Percentiles rank a stretch among this genome's conserved stretches.
Conservation (phyloP, 92 coral and sea anemone genomes). For the Parazoanthus darwini region DNA sequence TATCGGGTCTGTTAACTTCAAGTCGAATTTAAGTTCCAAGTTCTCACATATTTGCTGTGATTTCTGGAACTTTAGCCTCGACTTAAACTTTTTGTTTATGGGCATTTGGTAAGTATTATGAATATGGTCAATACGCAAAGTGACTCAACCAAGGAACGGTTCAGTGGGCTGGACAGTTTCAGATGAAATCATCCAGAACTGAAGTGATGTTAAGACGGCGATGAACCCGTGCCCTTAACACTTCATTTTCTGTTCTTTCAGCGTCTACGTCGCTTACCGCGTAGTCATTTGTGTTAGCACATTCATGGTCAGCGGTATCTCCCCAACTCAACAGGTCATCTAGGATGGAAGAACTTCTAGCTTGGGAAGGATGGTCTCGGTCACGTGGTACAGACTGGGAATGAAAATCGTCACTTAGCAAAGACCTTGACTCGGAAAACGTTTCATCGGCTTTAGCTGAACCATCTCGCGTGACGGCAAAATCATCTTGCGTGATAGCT, state of each 20-base stretch:
- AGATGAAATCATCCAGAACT: conserved; percentile 30
- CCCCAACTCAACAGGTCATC: conserved; percentile 20
- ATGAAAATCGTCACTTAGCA: background rate
- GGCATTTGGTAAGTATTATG: too few relatives aligned
- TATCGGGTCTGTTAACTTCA: too few relatives aligned
- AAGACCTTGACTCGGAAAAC: background rate
- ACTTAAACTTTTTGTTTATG: too few relatives aligned
- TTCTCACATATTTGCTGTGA: too few relatives aligned
- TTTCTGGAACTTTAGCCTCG: too few relatives aligned
- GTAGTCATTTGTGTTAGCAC: background rate
- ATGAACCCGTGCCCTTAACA: conserved; percentile 11
- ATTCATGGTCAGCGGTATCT: background rate
- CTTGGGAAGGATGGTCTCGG: background rate
- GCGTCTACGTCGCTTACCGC: background rate
- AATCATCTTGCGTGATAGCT: background rate
- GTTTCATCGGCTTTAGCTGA: background rate
- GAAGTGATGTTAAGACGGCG: conserved; percentile 31
- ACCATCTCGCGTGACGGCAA: background rate
- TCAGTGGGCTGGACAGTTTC: background rate
- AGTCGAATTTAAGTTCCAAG: too few relatives aligned
- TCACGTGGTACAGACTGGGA: background rate
- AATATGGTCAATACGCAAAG: too few relatives aligned
- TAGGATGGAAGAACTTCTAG: background rate
- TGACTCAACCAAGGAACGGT: too few relatives aligned
- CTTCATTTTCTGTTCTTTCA: conserved; percentile 3